These are phyloP conservation scores for Hetaerina titia DNA, from an alignment of 2,888 invertebrate genomes.

Conservation along the genomic window DNA sequence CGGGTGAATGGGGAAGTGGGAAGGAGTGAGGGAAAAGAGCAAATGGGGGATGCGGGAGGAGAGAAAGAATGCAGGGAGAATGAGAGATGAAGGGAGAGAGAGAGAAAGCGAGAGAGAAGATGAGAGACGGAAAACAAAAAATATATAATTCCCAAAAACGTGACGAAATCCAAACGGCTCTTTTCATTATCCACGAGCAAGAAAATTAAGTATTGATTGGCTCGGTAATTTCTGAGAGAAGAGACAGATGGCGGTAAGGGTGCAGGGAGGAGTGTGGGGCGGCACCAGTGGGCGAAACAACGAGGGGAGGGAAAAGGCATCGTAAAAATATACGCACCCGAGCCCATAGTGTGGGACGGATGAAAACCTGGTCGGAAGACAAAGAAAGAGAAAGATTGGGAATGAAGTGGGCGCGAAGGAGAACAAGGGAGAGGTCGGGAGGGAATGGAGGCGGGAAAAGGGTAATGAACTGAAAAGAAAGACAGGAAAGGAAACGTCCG, in stretches of 20 bases:
- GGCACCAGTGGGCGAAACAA: background rate
- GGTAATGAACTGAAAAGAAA: background rate
- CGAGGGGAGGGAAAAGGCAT: background rate
- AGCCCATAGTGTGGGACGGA: background rate
- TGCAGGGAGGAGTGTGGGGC: background rate
- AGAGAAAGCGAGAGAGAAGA: background rate
- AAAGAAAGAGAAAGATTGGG: background rate
- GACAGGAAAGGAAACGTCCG: background rate
- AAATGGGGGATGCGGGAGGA: background rate
- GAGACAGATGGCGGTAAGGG: constrained; percentile 55
- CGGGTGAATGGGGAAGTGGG: background rate
- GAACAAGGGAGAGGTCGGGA: background rate
- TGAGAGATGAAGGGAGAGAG: background rate
- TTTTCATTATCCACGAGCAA: constrained; percentile 55
- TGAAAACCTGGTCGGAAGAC: background rate
- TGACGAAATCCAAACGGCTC: constrained; percentile 60
- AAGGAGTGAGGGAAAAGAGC: background rate
- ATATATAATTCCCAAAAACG: background rate
- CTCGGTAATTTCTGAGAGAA: constrained; percentile 45
- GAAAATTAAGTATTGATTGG: constrained; percentile 64
- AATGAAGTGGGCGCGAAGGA: background rate
- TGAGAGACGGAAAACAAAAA: constrained; percentile 13
- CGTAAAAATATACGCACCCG: constrained; percentile 53
- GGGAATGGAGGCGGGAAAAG: background rate
- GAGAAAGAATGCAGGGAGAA: background rate